These are phyloP conservation scores for Drosophila rubida DNA, from an alignment of 2,888 invertebrate genomes.

Conservation along the genomic window DNA sequence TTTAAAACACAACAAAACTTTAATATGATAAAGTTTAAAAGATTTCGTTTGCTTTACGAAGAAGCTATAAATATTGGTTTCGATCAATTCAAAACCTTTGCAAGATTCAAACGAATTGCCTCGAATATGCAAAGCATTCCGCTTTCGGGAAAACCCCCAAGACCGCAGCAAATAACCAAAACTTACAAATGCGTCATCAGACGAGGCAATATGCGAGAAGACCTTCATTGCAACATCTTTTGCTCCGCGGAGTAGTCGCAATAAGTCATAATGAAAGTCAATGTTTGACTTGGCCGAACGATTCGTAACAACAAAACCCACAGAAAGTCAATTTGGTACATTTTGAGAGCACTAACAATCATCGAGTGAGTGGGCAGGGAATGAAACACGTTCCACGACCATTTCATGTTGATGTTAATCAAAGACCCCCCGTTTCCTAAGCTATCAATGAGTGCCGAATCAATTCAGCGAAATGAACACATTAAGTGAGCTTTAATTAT, in stretches of 20 bases:
- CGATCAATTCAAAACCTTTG: background rate
- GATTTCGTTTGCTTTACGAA: background rate
- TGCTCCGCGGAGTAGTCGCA: constrained; percentile 36
- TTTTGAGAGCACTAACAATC: constrained; percentile 30
- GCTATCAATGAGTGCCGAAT: constrained; percentile 23
- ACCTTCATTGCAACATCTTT: constrained; percentile 68
- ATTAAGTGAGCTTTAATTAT: constrained; percentile 26
- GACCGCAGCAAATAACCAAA: constrained; percentile 8
- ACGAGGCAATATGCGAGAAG: constrained; percentile 24
- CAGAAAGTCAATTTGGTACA: constrained; percentile 10
- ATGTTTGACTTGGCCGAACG: constrained; percentile 20
- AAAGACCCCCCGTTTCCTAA: constrained; percentile 25
- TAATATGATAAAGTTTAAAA: background rate
- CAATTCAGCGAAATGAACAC: constrained; percentile 25
- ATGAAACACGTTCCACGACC: constrained; percentile 29
- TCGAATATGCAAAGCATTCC: constrained; percentile 6
- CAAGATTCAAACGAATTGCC: background rate
- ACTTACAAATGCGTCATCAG: constrained; percentile 56
- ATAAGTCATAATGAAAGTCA: constrained; percentile 66
- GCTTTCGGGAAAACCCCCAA: constrained; percentile 62
- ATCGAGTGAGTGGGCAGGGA: constrained; percentile 32
- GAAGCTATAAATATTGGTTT: background rate
- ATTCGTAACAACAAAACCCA: constrained; percentile 20
- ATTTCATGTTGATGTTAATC: constrained; percentile 11
- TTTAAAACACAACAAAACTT: too few relatives aligned